phyloP scores from a whole-genome alignment of 2,113 vertebrate species.

The Pluvianellus socialis region DNA sequence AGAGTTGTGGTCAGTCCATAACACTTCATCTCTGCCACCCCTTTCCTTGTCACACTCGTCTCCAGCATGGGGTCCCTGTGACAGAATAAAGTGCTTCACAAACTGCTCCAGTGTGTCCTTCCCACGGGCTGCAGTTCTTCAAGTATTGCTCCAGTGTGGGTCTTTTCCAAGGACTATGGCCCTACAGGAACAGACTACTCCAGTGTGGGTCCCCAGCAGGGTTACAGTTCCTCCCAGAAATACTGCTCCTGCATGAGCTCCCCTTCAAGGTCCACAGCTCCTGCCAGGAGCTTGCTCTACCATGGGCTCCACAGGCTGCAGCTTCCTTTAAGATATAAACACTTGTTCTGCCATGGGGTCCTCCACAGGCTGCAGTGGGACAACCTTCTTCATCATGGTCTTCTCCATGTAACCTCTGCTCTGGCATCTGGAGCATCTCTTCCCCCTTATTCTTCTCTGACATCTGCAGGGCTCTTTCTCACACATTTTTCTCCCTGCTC shows the following conservation, averaged over 20 bases:
- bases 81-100: background rate
- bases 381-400: background rate
- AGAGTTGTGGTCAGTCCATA: background rate
- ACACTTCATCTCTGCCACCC: fast-evolving
- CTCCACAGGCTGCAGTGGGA: background rate
- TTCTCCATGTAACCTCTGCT: background rate
- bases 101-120: background rate
- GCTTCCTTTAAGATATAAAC: too few relatives aligned
- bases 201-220: fast-evolving
- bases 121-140: background rate
- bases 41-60: background rate
- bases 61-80: too few relatives aligned
- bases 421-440: background rate
- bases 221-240: background rate
- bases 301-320: background rate
- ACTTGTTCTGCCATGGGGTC: background rate
- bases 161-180: background rate
- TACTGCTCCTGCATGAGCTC: background rate
- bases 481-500: background rate
- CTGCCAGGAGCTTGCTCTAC: background rate
- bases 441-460: background rate
- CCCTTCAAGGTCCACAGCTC: background rate
- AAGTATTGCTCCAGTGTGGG: background rate
- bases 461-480: background rate
- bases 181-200: background rate